Evolutionary conservation across 2,797 vertebrate species (phyloP), one percentile per base, ranked within the genome.

Genomic region (Eospalax fontanierii): DNA sequence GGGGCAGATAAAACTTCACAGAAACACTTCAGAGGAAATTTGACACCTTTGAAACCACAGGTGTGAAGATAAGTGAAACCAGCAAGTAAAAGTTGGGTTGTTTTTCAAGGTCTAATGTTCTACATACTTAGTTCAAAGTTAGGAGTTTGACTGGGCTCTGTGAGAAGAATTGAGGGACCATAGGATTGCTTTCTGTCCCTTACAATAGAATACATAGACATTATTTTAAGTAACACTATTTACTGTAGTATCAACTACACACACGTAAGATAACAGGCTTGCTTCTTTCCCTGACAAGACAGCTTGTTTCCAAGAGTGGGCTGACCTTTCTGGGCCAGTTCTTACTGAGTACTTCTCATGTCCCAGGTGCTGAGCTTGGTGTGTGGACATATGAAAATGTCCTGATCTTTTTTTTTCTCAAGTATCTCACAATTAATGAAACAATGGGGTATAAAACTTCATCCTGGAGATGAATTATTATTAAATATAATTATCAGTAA

Each of bases 1-100:
- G 40, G 76, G 46, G 80, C 28, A 74, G 84, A 94, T 91, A 81
- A 91, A 83, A 93, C 92, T 94, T 82, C 95, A 40, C 80, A 91
- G 90, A 95, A 94, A 96, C 78, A 85, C 91, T 96, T 97, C 93
- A 94, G 93, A 96, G 95, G 97, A 97, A 96, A 97, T 91, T 71
- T 90, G 95, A 97, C 94, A 96, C 97, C 91, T 92, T 95, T 38
- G 66, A 97, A 97, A 96, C 96, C 97, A 93, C 97, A 97, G 97
- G 93, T 97, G 97, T 96, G 95, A 96, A 93, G 93, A 88, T 93
- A 89, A 97, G 96, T 96, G 97, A 97, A 97, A 97, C 91, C 28
- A 0, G 16, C 78, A 95, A 97, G 97, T 97, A 97, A 97, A 97
- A 97, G 97, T 97, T 93, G 33, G 83, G 35, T 61, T 94, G 65